Evolutionary conservation across 2,888 invertebrate genomes (phyloP), one percentile per base, ranked within the genome.

Genomic region (Odontomyia ornata): DNA sequence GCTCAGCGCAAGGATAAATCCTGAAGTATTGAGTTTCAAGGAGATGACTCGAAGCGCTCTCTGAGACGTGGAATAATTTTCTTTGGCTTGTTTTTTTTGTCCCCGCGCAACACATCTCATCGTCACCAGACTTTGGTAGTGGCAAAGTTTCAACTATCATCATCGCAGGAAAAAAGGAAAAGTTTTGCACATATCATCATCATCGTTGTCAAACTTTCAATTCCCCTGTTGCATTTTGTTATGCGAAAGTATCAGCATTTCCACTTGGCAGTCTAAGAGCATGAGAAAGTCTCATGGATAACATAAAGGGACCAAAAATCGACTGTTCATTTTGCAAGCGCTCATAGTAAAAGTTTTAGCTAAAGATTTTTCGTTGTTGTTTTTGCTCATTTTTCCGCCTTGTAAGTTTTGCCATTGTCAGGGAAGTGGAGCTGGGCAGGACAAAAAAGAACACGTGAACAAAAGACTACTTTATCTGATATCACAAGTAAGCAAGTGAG

Each of bases 171-270:
- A 36, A 36, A 73, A 60, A n/a, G 27, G 60, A 57, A 73, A 73
- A 73, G 73, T 73, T 73, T 73, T 56, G 36, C 73, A 73, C 60
- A 46, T 72, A 60, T 73, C 73, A 36, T 57, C 15, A 21, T 25
- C 25, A 15, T 27, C 47, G 46, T 69, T 69, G 69, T 23, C 69
- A 30, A 73, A 73, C 36, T 73, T 73, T 36, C 9, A 73, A 36
- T 73, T 73, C 73, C 73, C 73, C 73, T 73, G 73, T 73, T 73
- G 73, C 73, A 57, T 43, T 36, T 3, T 36, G 36, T 36, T 18
- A 57, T 73, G 60, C 57, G 15, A 25, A 11, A 25, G 27, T 36
- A 36, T 36, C 36, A 36, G 36, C 5, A 36, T 36, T 36, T 36
- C 36, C 36, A 36, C 23, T 30, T 15, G 64, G 64, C 9, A 30